A percentile compares a stretch with the other conserved stretches of the same genome.
These are phyloP conservation scores for Pseudomyrmex flavicornis DNA, from an alignment of 1,140 invertebrate genomes.

Conservation along the genomic window DNA sequence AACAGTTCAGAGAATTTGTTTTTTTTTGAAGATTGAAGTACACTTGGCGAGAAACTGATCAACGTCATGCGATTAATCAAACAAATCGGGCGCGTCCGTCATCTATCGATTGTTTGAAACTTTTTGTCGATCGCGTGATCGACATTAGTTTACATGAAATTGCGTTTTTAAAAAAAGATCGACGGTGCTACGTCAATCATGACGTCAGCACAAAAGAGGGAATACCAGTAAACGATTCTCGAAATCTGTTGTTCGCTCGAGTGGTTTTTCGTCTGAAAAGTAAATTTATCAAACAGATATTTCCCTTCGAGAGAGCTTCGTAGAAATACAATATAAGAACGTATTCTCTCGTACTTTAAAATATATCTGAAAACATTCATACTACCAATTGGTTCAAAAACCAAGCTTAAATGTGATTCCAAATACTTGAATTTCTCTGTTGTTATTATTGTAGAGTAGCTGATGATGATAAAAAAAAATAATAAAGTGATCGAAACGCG, in stretches of 20 bases:
- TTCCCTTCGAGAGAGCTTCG: too few relatives aligned
- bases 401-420: too few relatives aligned
- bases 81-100: not conserved
- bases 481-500: too few relatives aligned
- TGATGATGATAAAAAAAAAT: too few relatives aligned
- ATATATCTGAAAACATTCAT: not conserved
- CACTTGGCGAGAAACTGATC: not conserved
- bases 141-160: conserved; percentile 4
- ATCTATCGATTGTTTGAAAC: not conserved
- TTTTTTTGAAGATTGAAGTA: conserved; percentile 8
- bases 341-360: not conserved
- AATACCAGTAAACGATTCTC: conserved; percentile 11
- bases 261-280: not conserved
- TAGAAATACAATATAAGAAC: not conserved
- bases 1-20: not conserved
- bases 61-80: conserved; percentile 32
- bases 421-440: too few relatives aligned
- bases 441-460: too few relatives aligned
- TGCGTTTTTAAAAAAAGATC: conserved; percentile 5
- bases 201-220: conserved; percentile 3
- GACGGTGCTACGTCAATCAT: conserved; percentile 10
- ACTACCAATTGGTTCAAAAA: too few relatives aligned
- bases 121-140: conserved; percentile 12
- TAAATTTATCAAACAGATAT: not conserved
- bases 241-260: not conserved